A percentile compares a stretch with the other conserved stretches of the same genome.
phyloP scores from a whole-genome alignment of 2,888 invertebrate genomes.

The Mamestra brassicae region DNA sequence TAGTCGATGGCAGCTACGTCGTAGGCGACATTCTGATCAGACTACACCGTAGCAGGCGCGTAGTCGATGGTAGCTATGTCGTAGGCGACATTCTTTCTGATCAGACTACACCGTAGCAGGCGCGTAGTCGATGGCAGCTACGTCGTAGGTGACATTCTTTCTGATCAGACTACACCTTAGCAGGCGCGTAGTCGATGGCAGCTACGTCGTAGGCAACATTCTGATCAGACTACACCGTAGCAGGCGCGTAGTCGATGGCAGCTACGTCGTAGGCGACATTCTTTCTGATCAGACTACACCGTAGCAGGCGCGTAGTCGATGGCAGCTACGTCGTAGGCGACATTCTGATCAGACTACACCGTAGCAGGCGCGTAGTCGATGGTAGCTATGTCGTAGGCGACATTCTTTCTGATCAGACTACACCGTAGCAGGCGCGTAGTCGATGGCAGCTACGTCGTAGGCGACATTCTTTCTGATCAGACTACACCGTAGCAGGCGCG shows the following conservation, averaged over 20 bases:
- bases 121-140: not conserved
- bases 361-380: not conserved
- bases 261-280: slow-evolving; percentile 7
- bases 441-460: not conserved
- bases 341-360: not conserved
- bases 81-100: not conserved
- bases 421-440: not conserved
- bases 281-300: not conserved
- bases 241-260: not conserved
- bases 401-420: not conserved
- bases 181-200: not conserved
- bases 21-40: not conserved
- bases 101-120: not conserved
- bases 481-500: not conserved
- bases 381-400: slow-evolving; percentile 8
- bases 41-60: not conserved
- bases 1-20: slow-evolving; percentile 2
- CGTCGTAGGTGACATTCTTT: not conserved
- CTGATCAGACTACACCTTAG: not conserved
- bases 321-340: not conserved
- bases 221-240: not conserved
- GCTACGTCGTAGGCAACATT: not conserved
- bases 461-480: not conserved
- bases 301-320: not conserved
- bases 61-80: not conserved